Evolutionary conservation across 1,140 invertebrate genomes (phyloP).

Genomic region (Lethrus apterus): DNA sequence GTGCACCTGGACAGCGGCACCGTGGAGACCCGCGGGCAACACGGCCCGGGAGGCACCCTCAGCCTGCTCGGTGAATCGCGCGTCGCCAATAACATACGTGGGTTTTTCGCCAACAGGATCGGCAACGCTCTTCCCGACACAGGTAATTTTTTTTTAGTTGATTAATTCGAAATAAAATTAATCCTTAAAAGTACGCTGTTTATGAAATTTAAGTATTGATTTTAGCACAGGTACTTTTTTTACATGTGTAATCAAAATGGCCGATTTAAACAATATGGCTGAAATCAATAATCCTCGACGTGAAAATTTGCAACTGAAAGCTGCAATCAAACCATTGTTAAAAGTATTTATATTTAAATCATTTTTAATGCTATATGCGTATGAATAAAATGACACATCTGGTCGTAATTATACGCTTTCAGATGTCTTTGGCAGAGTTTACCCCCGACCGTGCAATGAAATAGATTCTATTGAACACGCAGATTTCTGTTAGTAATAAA

Average conservation of each 20-base stretch:
- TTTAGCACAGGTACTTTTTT: neutral
- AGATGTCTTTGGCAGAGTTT: neutral
- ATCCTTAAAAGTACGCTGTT: neutral
- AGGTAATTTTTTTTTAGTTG: conserved; percentile 47
- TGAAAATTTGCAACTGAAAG: conserved; percentile 8
- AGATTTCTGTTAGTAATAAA: neutral
- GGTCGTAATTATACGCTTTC: too few species aligned
- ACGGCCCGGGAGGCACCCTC: conserved; percentile 42
- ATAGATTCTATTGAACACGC: conserved; percentile 3
- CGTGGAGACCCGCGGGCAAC: conserved; percentile 34
- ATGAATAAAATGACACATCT: too few species aligned
- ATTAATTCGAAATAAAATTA: neutral
- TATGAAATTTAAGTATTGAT: neutral
- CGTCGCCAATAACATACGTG: conserved; percentile 50
- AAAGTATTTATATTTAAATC: too few species aligned
- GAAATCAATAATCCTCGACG: conserved; percentile 26
- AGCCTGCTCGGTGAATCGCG: conserved; percentile 46
- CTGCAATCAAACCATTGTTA: too few species aligned
- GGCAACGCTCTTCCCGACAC: conserved; percentile 49
- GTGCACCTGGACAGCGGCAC: conserved; percentile 33
- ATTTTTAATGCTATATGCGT: too few species aligned
- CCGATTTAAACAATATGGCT: conserved; percentile 29
- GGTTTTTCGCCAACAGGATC: conserved; percentile 48
- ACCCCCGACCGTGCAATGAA: conserved; percentile 8
- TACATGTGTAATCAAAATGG: conserved; percentile 21